These are phyloP conservation scores for Orestias chungarensis DNA, from an alignment of 2,797 vertebrate genomes.

Conservation along the genomic window DNA sequence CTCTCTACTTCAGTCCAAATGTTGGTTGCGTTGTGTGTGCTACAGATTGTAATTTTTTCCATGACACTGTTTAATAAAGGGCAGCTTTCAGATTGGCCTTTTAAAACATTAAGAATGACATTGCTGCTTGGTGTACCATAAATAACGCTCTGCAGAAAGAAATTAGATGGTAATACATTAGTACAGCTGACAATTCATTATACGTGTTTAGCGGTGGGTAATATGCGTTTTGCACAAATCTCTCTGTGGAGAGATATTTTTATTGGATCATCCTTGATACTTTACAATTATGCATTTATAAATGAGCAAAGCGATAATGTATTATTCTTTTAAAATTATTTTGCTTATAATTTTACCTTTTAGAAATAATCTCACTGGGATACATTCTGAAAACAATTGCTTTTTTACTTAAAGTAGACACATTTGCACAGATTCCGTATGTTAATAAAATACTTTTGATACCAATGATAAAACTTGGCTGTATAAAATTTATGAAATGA, in stretches of 20 bases:
- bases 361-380: neutral
- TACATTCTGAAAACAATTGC: neutral
- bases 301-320: neutral
- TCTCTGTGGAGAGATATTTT: neutral
- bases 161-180: neutral
- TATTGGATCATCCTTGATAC: too few relatives aligned
- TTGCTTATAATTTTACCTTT: neutral
- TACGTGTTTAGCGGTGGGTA: neutral
- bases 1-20: neutral
- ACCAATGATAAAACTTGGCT: neutral
- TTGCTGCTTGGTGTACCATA: neutral
- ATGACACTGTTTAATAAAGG: slow-evolving; percentile 1
- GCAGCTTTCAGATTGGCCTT: neutral
- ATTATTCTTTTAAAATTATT: neutral
- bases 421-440: neutral
- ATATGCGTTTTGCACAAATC: neutral
- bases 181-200: neutral
- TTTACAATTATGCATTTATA: neutral
- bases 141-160: neutral
- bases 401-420: neutral
- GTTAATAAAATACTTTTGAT: neutral
- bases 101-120: neutral
- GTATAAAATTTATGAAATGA: neutral
- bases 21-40: neutral
- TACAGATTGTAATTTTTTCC: neutral